Percentiles rank a stretch among this genome's conserved stretches.
Conservation (phyloP, 2,113 vertebrate genomes). For the Spermophilus dauricus region DNA sequence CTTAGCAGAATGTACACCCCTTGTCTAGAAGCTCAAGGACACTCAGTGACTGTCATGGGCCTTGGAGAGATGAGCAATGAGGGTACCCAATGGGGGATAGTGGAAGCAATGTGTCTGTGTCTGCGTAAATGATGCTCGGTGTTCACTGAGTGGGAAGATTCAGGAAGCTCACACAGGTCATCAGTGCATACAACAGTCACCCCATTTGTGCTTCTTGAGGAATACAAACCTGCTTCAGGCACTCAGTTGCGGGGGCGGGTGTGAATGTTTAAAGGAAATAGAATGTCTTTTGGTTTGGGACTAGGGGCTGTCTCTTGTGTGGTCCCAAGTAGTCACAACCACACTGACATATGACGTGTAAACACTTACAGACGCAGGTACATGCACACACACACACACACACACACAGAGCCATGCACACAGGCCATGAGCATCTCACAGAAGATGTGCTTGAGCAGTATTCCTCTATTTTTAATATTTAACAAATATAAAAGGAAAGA, state of each 20-base stretch:
- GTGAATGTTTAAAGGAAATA: neutral
- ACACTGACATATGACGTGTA: neutral
- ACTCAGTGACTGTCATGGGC: neutral
- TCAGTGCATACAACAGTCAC: neutral
- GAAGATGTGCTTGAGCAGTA: neutral
- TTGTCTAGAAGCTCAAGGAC: neutral
- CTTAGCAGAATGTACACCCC: neutral
- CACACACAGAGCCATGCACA: neutral
- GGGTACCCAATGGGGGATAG: neutral
- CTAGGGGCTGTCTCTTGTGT: conserved; percentile 24
- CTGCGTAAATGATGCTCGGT: neutral
- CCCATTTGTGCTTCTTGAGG: neutral
- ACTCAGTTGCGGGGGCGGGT: neutral
- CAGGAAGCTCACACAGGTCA: neutral
- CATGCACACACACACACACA: neutral
- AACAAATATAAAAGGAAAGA: conserved; percentile 34
- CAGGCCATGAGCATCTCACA: neutral
- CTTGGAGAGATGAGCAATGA: neutral
- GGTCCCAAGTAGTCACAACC: neutral
- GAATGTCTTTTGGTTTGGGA: neutral
- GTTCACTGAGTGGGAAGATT: neutral
- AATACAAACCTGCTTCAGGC: neutral
- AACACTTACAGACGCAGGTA: neutral
- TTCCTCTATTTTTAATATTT: neutral
- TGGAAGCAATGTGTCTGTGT: neutral